These are phyloP conservation scores for Ophioninae sp. DNA, from an alignment of 2,888 invertebrate genomes.

Conservation along the genomic window DNA sequence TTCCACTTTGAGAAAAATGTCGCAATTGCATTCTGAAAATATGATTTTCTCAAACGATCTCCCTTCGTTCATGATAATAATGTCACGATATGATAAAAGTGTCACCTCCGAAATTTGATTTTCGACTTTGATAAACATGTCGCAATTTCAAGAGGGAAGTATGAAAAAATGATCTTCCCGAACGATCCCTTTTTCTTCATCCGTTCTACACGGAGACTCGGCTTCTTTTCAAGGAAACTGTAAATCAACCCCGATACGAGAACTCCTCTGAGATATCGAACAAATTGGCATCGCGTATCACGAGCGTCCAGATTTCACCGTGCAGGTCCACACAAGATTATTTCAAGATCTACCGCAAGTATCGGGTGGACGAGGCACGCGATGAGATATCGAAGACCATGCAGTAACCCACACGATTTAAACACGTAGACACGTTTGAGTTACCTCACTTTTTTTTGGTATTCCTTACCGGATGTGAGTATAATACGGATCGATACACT, in stretches of 20 bases:
- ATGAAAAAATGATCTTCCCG: neutral
- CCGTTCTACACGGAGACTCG: neutral
- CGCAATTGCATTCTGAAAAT: too few species aligned
- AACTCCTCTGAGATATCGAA: constrained; percentile 12
- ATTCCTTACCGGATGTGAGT: neutral
- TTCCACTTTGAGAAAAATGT: too few species aligned
- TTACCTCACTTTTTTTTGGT: neutral
- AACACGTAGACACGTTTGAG: neutral
- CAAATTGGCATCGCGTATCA: constrained; percentile 18
- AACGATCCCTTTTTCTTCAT: neutral
- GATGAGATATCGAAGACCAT: constrained; percentile 37
- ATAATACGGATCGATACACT: constrained; percentile 28
- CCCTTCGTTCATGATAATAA: too few species aligned
- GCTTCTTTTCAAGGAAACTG: neutral
- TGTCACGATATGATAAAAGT: neutral
- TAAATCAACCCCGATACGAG: neutral
- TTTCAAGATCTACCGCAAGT: constrained; percentile 54
- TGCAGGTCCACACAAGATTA: constrained; percentile 26
- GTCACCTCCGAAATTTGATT: neutral
- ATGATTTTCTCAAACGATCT: too few species aligned
- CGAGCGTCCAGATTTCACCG: constrained; percentile 28
- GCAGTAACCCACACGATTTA: constrained; percentile 4
- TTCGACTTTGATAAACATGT: neutral
- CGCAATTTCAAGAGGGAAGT: neutral
- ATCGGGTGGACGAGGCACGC: constrained; percentile 51